phyloP scores from a whole-genome alignment of 2,888 invertebrate species.

The Argyresthia goedartella region DNA sequence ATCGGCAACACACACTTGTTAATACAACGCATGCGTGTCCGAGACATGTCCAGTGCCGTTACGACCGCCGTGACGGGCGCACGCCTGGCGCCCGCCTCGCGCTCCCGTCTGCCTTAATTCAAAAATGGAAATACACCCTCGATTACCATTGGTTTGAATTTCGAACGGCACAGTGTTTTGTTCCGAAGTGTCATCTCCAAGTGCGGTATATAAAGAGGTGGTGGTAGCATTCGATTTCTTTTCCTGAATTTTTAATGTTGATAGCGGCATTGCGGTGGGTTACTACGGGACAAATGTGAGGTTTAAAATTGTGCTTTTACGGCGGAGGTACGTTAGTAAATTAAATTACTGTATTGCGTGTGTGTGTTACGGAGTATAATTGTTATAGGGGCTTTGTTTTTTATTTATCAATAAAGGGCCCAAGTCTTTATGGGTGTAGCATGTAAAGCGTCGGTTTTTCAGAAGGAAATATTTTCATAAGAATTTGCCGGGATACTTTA shows the following conservation, averaged over 20 bases:
- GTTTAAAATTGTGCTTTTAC: slow-evolving; percentile 10
- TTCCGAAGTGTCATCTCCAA: slow-evolving; percentile 19
- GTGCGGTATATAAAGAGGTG: not conserved
- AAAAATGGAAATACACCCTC: slow-evolving; percentile 47
- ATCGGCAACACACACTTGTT: slow-evolving; percentile 22
- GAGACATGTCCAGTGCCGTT: not conserved
- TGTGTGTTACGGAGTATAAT: slow-evolving; percentile 12
- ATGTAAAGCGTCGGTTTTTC: not conserved
- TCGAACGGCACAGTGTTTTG: slow-evolving; percentile 10
- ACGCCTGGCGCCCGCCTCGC: slow-evolving; percentile 31
- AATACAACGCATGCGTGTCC: slow-evolving; percentile 42
- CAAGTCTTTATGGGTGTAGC: not conserved
- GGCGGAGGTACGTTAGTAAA: slow-evolving; percentile 41
- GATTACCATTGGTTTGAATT: slow-evolving; percentile 24
- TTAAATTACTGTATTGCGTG: slow-evolving; percentile 54
- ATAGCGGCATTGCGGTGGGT: slow-evolving; percentile 10
- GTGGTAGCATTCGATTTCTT: not conserved
- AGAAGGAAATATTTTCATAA: not conserved
- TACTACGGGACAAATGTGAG: not conserved
- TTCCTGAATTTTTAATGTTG: slow-evolving; percentile 31
- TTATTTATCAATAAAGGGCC: not conserved
- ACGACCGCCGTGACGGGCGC: slow-evolving; percentile 27
- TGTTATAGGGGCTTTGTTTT: not conserved
- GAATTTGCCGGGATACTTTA: not conserved
- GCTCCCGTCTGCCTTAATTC: slow-evolving; percentile 21